These are phyloP conservation scores for Eristalis pertinax DNA, from an alignment of 2,888 invertebrate genomes.

Conservation along the genomic window DNA sequence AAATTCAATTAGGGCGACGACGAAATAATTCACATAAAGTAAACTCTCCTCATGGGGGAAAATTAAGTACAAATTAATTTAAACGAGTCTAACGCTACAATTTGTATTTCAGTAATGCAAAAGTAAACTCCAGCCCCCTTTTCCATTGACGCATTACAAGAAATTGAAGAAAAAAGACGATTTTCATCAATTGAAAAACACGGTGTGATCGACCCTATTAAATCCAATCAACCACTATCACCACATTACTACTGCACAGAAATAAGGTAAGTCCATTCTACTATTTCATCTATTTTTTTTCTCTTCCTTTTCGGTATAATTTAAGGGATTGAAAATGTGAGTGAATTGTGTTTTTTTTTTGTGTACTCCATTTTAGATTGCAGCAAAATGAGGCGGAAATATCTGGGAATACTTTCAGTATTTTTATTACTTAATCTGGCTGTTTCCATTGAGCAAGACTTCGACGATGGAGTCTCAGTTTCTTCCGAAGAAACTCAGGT, in stretches of 20 bases:
- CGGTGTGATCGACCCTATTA: slow-evolving; percentile 66
- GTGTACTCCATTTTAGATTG: slow-evolving; percentile 28
- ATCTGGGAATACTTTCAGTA: slow-evolving; percentile 53
- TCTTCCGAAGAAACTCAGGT: slow-evolving; percentile 61
- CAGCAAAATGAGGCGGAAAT: slow-evolving; percentile 56
- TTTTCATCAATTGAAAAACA: slow-evolving; percentile 59
- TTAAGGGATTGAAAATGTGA: not conserved
- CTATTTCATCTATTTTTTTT: not conserved
- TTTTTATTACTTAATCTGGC: slow-evolving; percentile 56
- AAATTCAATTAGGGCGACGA: slow-evolving; percentile 63
- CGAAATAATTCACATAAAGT: slow-evolving; percentile 38
- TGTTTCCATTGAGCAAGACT: slow-evolving; percentile 52
- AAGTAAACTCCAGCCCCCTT: slow-evolving; percentile 6
- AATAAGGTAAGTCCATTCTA: slow-evolving; percentile 50
- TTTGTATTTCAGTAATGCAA: slow-evolving; percentile 28
- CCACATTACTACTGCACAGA: slow-evolving; percentile 32
- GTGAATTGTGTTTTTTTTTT: not conserved
- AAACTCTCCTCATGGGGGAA: not conserved
- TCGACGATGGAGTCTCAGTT: slow-evolving; percentile 56
- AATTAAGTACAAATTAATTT: not conserved
- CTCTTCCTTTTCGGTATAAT: not conserved
- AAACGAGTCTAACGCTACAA: not conserved
- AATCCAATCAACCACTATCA: slow-evolving; percentile 56
- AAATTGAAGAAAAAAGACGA: slow-evolving; percentile 26
- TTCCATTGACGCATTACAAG: slow-evolving; percentile 26